Base-by-base conservation (phyloP, 2,888 invertebrate genomes). In the Lacanobia oleracea region DNA sequence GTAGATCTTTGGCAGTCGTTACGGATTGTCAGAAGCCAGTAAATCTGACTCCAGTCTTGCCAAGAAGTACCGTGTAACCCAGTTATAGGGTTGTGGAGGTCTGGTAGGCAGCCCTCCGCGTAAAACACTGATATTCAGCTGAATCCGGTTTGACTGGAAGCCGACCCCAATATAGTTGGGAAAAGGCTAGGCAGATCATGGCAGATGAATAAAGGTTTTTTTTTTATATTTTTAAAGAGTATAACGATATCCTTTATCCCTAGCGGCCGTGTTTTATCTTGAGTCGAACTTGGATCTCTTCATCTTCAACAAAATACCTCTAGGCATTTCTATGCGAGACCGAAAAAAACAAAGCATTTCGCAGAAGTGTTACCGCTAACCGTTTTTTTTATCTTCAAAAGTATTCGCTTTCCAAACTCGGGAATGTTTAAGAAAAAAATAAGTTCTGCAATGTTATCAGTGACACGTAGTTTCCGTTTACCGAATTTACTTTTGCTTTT, bases 391-490 rank as follows among this genome's bases (percentile, higher is more conserved):
- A 83, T 79, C 64, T 83, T 37, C 48, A 59, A 37, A 67, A 83
- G 40, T 43, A 82, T 67, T 82, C 48, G 56, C 37, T 51, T 61
- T 53, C 53, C 27, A 57, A 57, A 61, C 50, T 14, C 8, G 9
- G 40, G 53, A 67, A 59, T 37, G 23, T 66, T 53, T 54, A 8
- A 62, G 56, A 59, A 51, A 64, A 75, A 72, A 79, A 77, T 27
- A 33, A 64, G 27, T 81, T 64, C 45, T n/a, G 21, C 69, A 48
- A 51, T 67, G 59, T 74, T 82, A 82, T 82, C 82, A 60, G 82
- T 72, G 85, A 77, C 74, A 77, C 69, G 69, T 67, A 56, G 78
- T 81, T 84, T 82, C 73, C 77, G 68, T 56, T 65, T 51, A 37
- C 60, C 5, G 48, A 71, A 82, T 82, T 84, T 74, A 68, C 73